Conservation (phyloP, 2,113 vertebrate species). For the Arizona elegans region DNA sequence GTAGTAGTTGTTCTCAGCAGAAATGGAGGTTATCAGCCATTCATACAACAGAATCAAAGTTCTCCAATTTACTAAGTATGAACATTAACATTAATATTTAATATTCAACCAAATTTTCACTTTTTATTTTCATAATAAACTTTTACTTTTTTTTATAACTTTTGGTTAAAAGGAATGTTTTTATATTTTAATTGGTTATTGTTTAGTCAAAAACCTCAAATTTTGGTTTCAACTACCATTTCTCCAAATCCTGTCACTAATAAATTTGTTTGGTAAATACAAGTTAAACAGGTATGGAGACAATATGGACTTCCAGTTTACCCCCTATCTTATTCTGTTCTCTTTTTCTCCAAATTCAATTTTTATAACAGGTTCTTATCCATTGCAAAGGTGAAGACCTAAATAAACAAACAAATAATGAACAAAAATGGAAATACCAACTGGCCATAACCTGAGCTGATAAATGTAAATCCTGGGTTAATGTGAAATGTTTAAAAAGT, state of each 20-base stretch:
- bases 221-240: neutral
- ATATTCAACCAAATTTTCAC: neutral
- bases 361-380: neutral
- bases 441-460: neutral
- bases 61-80: neutral
- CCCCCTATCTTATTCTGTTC: neutral
- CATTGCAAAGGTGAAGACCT: neutral
- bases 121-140: neutral
- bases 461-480: neutral
- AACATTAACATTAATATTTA: neutral
- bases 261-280: neutral
- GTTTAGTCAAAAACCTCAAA: neutral
- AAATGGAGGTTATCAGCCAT: neutral
- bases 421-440: neutral
- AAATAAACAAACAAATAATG: neutral
- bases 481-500: neutral
- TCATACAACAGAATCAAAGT: neutral
- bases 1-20: neutral
- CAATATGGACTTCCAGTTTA: neutral
- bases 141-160: neutral
- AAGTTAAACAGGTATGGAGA: neutral
- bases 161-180: neutral
- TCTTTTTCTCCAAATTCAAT: neutral
- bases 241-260: neutral
- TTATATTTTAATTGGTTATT: neutral